Conservation (phyloP, 2,888 invertebrate genomes). For the Cephus sareptanus region DNA sequence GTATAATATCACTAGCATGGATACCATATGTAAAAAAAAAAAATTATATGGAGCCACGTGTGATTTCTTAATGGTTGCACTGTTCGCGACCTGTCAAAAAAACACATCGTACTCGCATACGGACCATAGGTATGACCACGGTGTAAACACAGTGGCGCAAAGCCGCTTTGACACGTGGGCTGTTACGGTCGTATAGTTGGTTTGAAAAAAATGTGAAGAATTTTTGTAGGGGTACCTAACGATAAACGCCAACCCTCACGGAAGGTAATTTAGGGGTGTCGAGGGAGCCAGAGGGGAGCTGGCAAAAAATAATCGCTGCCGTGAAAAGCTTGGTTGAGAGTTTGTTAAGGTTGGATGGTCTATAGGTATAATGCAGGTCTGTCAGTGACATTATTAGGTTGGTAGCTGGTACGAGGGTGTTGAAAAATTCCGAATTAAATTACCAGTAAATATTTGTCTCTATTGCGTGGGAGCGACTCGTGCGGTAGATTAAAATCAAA, state of each 20-base stretch:
- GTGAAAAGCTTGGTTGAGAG: not conserved
- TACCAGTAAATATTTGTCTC: not conserved
- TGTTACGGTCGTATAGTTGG: not conserved
- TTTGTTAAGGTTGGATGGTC: not conserved
- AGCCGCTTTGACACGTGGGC: not conserved
- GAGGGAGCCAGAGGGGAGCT: not conserved
- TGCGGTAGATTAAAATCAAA: not conserved
- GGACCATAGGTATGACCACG: no score
- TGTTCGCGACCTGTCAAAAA: no score
- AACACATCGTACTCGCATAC: no score
- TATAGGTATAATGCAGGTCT: not conserved
- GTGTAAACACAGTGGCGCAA: not conserved
- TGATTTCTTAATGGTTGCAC: not conserved
- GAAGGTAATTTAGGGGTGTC: not conserved
- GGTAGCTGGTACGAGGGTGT: not conserved
- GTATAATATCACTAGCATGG: no score
- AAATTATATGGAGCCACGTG: not conserved
- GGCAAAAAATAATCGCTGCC: not conserved
- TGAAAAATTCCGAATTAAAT: not conserved
- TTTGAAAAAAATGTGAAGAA: not conserved
- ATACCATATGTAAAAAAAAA: no score
- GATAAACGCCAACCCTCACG: not conserved
- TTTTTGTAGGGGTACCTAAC: not conserved
- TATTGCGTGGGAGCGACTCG: not conserved
- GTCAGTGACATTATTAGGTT: not conserved